Percentiles rank a stretch among this genome's conserved stretches.
These are phyloP conservation scores for Phaethornis superciliosus DNA, from an alignment of 2,113 vertebrate species.

Conservation along the genomic window DNA sequence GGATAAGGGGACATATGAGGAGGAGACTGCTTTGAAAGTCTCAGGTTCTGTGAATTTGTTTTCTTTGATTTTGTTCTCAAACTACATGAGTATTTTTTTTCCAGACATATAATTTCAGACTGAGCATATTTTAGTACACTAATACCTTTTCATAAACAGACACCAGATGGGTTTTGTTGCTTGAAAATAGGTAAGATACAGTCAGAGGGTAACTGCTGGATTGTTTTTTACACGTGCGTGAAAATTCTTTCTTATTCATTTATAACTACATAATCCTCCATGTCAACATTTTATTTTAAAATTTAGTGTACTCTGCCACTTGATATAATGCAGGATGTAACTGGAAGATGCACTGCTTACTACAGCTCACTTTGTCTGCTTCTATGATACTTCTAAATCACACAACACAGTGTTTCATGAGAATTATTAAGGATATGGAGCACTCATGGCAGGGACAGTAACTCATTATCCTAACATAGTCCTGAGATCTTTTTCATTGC, in stretches of 20 bases:
- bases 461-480: neutral
- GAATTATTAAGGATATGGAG: neutral
- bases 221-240: constrained; percentile 4
- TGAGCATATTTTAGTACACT: neutral
- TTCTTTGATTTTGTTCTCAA: constrained; percentile 45
- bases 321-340: neutral
- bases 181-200: constrained; percentile 6
- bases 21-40: constrained; percentile 9
- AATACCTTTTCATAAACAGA: neutral
- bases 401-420: neutral
- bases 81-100: neutral
- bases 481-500: neutral
- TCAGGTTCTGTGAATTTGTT: neutral
- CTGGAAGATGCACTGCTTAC: constrained; percentile 18
- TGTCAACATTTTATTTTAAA: neutral
- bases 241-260: neutral
- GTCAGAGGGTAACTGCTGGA: neutral
- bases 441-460: neutral
- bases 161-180: constrained; percentile 5
- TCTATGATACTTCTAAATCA: neutral
- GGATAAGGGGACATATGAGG: neutral
- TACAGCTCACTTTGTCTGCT: neutral
- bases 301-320: neutral
- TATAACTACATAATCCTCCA: neutral
- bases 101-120: neutral